Evolutionary conservation across 2,888 invertebrate species (phyloP), one percentile per base, ranked within the genome.

Genomic region (Eristalis intricaria): DNA sequence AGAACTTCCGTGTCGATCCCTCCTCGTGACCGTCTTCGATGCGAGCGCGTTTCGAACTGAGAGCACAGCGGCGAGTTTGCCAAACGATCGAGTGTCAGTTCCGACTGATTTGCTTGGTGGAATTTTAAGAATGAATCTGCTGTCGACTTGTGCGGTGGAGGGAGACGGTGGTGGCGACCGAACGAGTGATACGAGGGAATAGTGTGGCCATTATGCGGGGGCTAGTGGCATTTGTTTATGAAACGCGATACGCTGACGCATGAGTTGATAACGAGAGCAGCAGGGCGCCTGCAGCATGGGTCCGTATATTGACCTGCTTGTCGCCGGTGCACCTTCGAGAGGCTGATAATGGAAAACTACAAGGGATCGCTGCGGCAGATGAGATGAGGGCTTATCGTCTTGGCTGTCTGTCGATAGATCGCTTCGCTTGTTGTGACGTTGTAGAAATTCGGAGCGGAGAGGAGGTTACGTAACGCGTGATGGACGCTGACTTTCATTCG

Each of bases 11-110:
- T 76, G 69, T 88, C 22, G 23, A 43, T 23, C 35, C 74, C 65
- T 75, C 65, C 50, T 19, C n/a, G 69, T 77, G 88, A 79, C 88
- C 65, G 82, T 85, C 70, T 88, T 76, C 78, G 74, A 61, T 82
- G 82, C 58, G 61, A 70, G 78, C 78, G 29, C 74, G 26, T 75
- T 5, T 75, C 38, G 13, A 83, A 86, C 86, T 86, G 75, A 83
- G 50, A 70, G 26, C 64, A 61, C 23, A 13, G 10, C 43, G 61
- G 32, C 61, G 38, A 69, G 60, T 40, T 50, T 73, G 73, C 38
- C 43, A 13, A 61, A 19, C 60, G 32, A 79, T 86, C 75, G 50
- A 63, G 61, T 86, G 74, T 86, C 86, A 83, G 86, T 75, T 78
- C 86, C 69, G 61, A 78, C 70, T 82, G 65, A 66, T 63, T 79